Base-by-base conservation (phyloP, 2,888 invertebrate genomes). In the Drosophila tanythrix region DNA sequence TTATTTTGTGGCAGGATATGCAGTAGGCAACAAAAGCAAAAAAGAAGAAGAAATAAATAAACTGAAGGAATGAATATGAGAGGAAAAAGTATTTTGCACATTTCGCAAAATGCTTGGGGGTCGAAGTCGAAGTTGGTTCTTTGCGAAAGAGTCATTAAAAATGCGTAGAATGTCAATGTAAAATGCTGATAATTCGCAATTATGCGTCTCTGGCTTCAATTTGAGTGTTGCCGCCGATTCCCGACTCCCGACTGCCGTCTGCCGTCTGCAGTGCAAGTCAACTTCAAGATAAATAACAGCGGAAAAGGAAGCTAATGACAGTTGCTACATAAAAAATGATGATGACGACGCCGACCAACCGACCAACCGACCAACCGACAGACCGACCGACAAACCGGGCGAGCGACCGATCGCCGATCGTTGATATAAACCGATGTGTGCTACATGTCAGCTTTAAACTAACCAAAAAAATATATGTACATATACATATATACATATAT, bases 231-330 rank as follows among this genome's bases (percentile, higher is more conserved):
- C 64, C 61, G 53, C 43, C 61, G 27, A n/a, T 3, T 8, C 55
- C 13, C 33, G 25, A 8, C 3, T 10, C 50, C 4, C 27, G 8
- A n/a, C 21, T 7, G 11, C 21, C 56, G n/a, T 11, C n/a, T n/a
- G 3, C 25, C 31, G 43, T 48, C 60, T 55, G 29, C 48, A 27
- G 38, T 15, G 35, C 18, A 25, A 53, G 62, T 63, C 73, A 70
- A 64, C 79, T 74, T 69, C 65, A 83, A 85, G 79, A 85, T 83
- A 83, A 85, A 83, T 85, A 83, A 83, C 86, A 82, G 74, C 76
- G 69, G 78, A 53, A 75, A 80, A 85, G 87, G 82, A 84, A 84
- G 84, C 85, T 87, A 82, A 87, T 87, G 84, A 87, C 87, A 87
- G 87, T 82, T 85, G 84, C 59, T 74, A 70, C 76, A 79, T 70